Base-by-base conservation (phyloP, 1,140 invertebrate species). In the Drosophila gunungcola region DNA sequence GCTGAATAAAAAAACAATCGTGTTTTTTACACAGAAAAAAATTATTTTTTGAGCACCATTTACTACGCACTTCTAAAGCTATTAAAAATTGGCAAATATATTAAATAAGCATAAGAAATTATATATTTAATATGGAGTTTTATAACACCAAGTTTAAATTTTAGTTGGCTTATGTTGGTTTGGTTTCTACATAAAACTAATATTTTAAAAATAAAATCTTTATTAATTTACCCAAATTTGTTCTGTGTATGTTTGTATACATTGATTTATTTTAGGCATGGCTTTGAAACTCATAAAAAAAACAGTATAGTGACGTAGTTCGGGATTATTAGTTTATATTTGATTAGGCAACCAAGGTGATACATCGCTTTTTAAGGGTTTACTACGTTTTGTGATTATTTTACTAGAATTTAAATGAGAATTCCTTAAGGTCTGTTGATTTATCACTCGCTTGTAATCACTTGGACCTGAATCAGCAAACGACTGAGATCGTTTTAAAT, bases 261-360 rank as follows among this genome's bases (percentile, higher is more conserved):
- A 36, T 48, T 29, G 29, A 34, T 56, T 57, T 64, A 32, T 21
- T 65, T 75, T 38, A 29, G 25, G 21, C 42, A 41, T 56, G 49
- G 38, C 45, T 78, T 53, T 46, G 64, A 65, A 55, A 73, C 55
- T 48, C 27, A 38, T 21, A 48, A 36, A 76, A 61, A 65, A 48
- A 42, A 38, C 45, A 42, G 64, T 52, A 21, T 41, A 42, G 49
- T 73, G 68, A 81, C 73, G 51, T 56, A 49, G 58, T 39, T 25
- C 10, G 2, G 7, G 36, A 57, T 61, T 65, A 34, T 39, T 55
- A 58, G 43, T 56, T 16, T 2, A n/a, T 43, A 42, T 21, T 54
- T 74, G 45, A 67, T 61, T 75, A 49, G 32, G 4, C 16, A 36
- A 9, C n/a, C 34, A 54, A 54, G 46, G 29, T 38, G 39, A 21